Evolutionary conservation across 2,888 invertebrate species (phyloP).

Genomic region (Parthenolecanium corni): DNA sequence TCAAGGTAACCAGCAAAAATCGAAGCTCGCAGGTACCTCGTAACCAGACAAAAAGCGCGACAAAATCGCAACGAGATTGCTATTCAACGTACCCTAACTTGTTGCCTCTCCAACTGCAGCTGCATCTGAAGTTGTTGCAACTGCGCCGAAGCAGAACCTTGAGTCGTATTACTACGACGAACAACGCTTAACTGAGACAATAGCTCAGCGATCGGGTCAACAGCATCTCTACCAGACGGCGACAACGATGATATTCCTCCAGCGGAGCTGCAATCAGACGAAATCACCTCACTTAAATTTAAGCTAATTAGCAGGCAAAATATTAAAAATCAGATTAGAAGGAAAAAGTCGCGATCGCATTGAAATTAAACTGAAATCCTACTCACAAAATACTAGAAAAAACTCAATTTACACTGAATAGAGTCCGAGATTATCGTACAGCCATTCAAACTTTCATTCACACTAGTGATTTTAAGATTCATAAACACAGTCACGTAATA

Average conservation of each 20-base stretch:
- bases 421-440: too few species aligned
- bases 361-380: too few species aligned
- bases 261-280: constrained; percentile 52
- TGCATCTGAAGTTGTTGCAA: constrained; percentile 93
- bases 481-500: neutral
- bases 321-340: too few species aligned
- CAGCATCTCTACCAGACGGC: constrained; percentile 81
- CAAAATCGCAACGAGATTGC: neutral
- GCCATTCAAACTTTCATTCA: too few species aligned
- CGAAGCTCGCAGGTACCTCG: neutral
- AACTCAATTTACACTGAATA: too few species aligned
- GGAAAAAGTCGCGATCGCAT: too few species aligned
- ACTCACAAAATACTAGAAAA: too few species aligned
- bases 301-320: neutral
- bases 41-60: neutral
- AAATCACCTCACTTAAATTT: constrained; percentile 18
- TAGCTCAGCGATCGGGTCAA: constrained; percentile 93
- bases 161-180: constrained; percentile 46
- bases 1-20: neutral
- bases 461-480: too few species aligned
- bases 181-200: constrained; percentile 91
- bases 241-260: constrained; percentile 73
- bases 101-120: constrained; percentile 77
- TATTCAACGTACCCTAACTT: constrained; percentile 49
- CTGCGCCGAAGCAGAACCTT: constrained; percentile 46